Evolutionary conservation across 1,140 invertebrate genomes (phyloP), one percentile per base, ranked within the genome.

Genomic region (Drosophila sp.): DNA sequence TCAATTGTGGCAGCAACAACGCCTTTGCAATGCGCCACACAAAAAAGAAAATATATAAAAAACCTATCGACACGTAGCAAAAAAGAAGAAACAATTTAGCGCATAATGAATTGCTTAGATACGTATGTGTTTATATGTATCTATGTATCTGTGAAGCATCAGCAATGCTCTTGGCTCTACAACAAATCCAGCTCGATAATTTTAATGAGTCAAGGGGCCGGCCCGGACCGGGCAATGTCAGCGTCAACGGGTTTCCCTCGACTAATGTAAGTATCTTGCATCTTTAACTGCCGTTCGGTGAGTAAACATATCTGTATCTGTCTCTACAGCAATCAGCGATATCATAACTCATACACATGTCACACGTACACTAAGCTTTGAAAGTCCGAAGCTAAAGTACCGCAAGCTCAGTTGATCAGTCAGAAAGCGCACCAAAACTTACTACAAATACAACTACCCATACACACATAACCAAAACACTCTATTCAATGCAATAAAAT

Each of bases 81-180:
- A 34, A 34, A 43, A 36, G 34, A 76, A 80, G 40, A 80, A 80
- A 62, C 66, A 80, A 83, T 86, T 83, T 80, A 86, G 81, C 72
- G 45, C 80, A 66, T 62, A 84, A 77, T 84, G 67, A 84, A 84
- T 73, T 76, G 76, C 65, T 78, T 70, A 50, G 66, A 73, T 64
- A 71, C 45, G 58, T 46, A 27, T 13, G 36, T 43, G 38, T 43
- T 21, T 57, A 8, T 57, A 2, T 16, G n/a, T 45, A 13, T 21
- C 29, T 25, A 36, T 61, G 29, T 61, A 48, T 61, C 16, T 45
- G 8, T 2, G 38, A 40, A 29, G 59, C 48, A 9, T 16, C 29
- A 56, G 41, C 40, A 56, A 16, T 54, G 27, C 38, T 54, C 50
- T 64, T 38, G 45, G 8, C 41, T 46, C 14, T n/a, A n/a, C 61